Evolutionary conservation across 2,113 vertebrate genomes (phyloP).

Genomic region (Dendrocopos noguchii): DNA sequence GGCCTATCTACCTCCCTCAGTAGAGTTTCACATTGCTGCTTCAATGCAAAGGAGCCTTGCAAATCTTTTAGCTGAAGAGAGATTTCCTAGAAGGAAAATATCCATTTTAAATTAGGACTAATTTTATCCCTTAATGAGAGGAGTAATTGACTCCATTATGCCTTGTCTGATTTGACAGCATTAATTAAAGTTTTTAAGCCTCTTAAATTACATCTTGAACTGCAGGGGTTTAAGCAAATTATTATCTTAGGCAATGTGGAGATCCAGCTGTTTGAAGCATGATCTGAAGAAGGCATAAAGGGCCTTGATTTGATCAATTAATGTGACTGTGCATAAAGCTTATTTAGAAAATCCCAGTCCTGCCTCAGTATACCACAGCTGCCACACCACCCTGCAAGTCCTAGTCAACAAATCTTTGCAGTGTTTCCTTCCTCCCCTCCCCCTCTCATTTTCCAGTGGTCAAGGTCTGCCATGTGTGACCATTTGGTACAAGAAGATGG

Average conservation of each 20-base stretch:
- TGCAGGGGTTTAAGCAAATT: background rate
- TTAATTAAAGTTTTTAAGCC: constrained; percentile 30
- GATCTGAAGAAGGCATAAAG: background rate
- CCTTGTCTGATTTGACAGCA: constrained; percentile 7
- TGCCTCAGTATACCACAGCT: background rate
- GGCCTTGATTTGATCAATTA: background rate
- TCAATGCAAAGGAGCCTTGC: background rate
- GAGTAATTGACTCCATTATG: background rate
- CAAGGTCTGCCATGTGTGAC: background rate
- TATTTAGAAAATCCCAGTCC: background rate
- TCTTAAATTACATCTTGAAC: constrained; percentile 14
- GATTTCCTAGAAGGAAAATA: constrained; percentile 7
- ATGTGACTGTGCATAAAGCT: background rate
- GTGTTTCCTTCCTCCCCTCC: too few relatives aligned
- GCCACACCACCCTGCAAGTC: background rate
- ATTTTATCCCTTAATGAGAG: constrained; percentile 10
- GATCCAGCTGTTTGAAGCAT: background rate
- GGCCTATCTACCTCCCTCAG: background rate
- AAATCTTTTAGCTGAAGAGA: background rate
- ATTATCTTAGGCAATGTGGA: background rate
- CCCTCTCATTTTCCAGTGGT: background rate
- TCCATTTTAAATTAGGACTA: background rate
- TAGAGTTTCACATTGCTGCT: background rate
- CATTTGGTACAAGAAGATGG: background rate
- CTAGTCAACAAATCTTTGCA: background rate